Evolutionary conservation across 1,140 invertebrate genomes (phyloP), one percentile per base, ranked within the genome.

Genomic region (Pinna nobilis): DNA sequence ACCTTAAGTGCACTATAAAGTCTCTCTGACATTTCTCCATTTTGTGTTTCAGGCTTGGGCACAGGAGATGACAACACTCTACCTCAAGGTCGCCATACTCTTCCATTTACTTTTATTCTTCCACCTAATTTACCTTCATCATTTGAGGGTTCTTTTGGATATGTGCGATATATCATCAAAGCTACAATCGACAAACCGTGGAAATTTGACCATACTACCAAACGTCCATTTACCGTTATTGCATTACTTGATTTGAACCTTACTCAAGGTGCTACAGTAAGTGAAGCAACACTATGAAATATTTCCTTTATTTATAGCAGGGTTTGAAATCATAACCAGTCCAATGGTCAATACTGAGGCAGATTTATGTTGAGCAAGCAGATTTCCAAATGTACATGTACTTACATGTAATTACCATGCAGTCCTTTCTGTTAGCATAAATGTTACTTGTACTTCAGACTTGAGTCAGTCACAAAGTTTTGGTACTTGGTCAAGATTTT

Each of bases 91-190:
- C 47, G 76, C 3, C 86, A 89, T 64, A 79, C 73, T 15, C 91
- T 89, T 73, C 88, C 88, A 0, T 91, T 91, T 70, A 76, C 82
- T n/a, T 89, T 90, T 70, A 80, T 81, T 32, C 84, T 91, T n/a
- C 90, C 90, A 20, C 81, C 79, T 9, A 86, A 87, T 70, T 78
- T 91, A 7, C 90, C 90, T 1, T 88, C 90, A 1, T 90, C 89
- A 5, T 91, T 90, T 82, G 87, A 89, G 69, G 87, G 88, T 32
- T 55, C 78, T 0, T 79, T 83, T 66, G 91, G 90, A 15, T 85
- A 88, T 63, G 87, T 91, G 2, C 79, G 89, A 0, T 91, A 91
- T 78, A 84, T 79, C 32, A 83, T 87, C 15, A 87, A 88, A 51
- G 88, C 84, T 7, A 86, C 81, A n/a, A 85, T 91, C n/a, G 87